phyloP scores from a whole-genome alignment of 2,797 vertebrate genomes.

The Bucorvus abyssinicus region DNA sequence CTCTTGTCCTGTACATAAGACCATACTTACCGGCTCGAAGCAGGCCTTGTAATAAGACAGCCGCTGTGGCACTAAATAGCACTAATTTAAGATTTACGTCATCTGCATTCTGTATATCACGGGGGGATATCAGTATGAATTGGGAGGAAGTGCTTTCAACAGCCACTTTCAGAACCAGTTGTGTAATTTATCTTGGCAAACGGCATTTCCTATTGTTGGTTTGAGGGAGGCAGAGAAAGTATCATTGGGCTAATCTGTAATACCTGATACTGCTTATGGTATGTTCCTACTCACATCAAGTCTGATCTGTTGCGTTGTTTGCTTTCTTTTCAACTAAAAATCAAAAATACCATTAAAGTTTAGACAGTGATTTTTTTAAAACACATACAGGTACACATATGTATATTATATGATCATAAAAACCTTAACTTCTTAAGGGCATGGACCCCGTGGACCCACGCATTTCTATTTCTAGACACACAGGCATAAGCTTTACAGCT shows the following conservation, averaged over 20 bases:
- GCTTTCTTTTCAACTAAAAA: neutral
- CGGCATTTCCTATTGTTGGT: conserved; percentile 31
- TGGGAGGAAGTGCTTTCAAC: conserved; percentile 50
- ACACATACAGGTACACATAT: neutral
- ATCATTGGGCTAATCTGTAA: neutral
- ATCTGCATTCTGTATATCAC: neutral
- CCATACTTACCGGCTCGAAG: neutral
- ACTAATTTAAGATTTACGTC: neutral
- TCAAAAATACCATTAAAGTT: neutral
- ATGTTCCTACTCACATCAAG: neutral
- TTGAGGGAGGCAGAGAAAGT: neutral
- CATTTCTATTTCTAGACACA: neutral
- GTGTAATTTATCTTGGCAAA: conserved; percentile 53
- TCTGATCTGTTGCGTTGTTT: neutral
- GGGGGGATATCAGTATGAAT: neutral
- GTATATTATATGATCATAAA: neutral
- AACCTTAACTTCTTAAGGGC: neutral
- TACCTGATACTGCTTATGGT: neutral
- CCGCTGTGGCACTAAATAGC: neutral
- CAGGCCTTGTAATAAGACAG: neutral
- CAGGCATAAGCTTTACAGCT: neutral
- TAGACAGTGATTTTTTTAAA: neutral
- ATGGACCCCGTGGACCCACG: rapidly evolving
- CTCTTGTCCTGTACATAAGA: neutral
- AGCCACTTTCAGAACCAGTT: conserved; percentile 5